A percentile compares a stretch with the other conserved stretches of the same genome.
phyloP scores from a whole-genome alignment of 1,140 invertebrate genomes.

The Thaumatotibia leucotreta region DNA sequence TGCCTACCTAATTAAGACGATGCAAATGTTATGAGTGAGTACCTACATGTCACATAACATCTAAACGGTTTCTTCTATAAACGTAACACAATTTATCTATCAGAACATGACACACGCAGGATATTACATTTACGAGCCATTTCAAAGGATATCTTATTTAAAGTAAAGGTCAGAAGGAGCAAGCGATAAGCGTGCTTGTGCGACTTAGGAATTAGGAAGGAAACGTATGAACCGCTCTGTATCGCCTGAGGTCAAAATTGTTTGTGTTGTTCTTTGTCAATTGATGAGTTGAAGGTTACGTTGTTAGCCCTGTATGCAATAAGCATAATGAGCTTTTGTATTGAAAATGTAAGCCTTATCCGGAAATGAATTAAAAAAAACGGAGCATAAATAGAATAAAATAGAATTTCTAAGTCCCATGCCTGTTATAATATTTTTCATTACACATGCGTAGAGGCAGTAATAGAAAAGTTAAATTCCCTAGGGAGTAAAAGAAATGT shows the following conservation, averaged over 20 bases:
- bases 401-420: no score
- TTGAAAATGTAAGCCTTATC: neutral
- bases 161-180: conserved; percentile 2
- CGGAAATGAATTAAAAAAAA: no score
- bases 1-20: no score
- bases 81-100: conserved; percentile 7
- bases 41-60: neutral
- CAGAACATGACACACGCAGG: conserved; percentile 8
- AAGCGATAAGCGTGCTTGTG: neutral
- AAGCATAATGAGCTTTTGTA: neutral
- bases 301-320: neutral
- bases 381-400: no score
- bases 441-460: no score
- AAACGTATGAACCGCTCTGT: neutral
- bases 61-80: neutral
- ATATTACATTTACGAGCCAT: conserved; percentile 12
- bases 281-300: neutral
- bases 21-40: no score
- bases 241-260: neutral
- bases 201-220: neutral
- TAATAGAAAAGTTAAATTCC: no score
- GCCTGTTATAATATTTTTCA: no score
- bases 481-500: no score
- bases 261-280: neutral
- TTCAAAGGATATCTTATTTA: conserved; percentile 13